These are phyloP conservation scores for Phoebastria nigripes DNA, from an alignment of 2,797 vertebrate genomes.

Conservation along the genomic window DNA sequence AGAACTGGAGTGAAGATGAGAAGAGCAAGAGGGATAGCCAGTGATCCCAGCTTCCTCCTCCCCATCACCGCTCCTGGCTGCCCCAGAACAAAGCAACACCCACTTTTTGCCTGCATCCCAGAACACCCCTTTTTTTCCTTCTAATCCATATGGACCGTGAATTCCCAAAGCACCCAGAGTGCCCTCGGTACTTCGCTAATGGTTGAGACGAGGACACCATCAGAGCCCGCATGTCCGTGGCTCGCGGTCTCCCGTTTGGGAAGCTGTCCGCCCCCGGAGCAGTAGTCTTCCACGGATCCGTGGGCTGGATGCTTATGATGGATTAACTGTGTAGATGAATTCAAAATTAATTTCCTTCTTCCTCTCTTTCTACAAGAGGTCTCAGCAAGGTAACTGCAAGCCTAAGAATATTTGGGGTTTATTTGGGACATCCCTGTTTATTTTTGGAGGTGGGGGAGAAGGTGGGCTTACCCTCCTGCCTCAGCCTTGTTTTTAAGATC, in stretches of 20 bases:
- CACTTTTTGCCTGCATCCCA: not conserved
- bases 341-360: not conserved
- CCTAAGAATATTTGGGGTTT: not conserved
- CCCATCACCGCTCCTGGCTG: rapidly evolving
- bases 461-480: not conserved
- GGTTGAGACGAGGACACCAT: not conserved
- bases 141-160: rapidly evolving
- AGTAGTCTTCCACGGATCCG: rapidly evolving
- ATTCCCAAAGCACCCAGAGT: not conserved
- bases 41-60: not conserved
- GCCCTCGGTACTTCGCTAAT: not conserved
- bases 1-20: not conserved
- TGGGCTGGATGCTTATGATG: not conserved
- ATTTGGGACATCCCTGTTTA: rapidly evolving
- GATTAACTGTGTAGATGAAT: not conserved
- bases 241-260: not conserved
- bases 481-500: not conserved
- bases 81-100: not conserved
- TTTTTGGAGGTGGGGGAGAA: not conserved
- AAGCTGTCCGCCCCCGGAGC: not conserved
- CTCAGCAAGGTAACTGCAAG: not conserved
- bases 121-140: not conserved
- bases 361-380: not conserved
- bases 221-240: not conserved
- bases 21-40: not conserved